Percentiles rank a stretch among this genome's conserved stretches.
These are phyloP conservation scores for Clytia hemisphaerica DNA, from an alignment of 30 jellyfish, hydroid and myxozoan genomes.

Conservation along the genomic window DNA sequence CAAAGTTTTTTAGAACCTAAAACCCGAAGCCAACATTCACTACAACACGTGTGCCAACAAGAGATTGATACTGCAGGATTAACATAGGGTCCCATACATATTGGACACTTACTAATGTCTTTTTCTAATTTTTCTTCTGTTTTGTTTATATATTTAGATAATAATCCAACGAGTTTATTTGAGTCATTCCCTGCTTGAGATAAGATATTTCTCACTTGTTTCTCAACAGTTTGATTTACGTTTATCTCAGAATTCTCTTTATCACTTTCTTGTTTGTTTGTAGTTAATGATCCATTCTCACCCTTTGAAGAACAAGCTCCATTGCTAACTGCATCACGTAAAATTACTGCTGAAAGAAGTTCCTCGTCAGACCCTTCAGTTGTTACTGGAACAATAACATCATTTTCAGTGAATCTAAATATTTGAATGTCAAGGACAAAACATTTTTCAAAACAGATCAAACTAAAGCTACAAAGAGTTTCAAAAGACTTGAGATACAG, in stretches of 20 bases:
- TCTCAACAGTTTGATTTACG: no score
- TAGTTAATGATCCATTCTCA: no score
- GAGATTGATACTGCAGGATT: constrained; percentile 75
- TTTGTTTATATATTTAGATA: neutral
- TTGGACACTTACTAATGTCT: constrained; percentile 17
- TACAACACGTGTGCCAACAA: constrained; percentile 95
- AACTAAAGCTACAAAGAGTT: no score
- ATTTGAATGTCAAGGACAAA: neutral
- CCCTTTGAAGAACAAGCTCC: no score
- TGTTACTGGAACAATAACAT: constrained; percentile 17
- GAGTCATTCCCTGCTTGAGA: neutral
- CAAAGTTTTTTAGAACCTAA: constrained; percentile 93
- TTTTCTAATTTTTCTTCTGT: constrained; percentile 2
- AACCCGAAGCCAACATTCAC: constrained; percentile 92
- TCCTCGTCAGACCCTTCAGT: no score
- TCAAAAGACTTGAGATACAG: no score
- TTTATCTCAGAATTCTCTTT: no score
- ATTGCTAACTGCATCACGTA: neutral
- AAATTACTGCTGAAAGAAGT: no score
- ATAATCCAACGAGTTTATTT: neutral
- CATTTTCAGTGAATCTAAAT: constrained; percentile 25
- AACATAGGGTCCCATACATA: constrained; percentile 57
- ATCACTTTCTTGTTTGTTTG: no score
- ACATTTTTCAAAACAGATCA: no score
- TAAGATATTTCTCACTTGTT: no score